These are phyloP conservation scores for Callospermophilus lateralis DNA, from an alignment of 2,113 vertebrate species.

Conservation along the genomic window DNA sequence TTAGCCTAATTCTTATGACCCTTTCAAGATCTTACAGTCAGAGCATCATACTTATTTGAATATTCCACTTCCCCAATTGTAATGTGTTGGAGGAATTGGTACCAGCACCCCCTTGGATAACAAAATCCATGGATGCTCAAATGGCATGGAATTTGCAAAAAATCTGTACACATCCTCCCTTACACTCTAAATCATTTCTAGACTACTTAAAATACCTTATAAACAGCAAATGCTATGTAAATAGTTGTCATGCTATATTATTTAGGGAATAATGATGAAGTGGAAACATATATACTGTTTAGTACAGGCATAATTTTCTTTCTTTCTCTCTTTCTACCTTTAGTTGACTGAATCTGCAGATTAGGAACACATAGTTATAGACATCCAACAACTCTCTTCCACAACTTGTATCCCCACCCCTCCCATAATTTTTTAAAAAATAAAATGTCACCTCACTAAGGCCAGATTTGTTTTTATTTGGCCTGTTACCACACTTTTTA, in stretches of 20 bases:
- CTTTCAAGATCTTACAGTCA: background rate
- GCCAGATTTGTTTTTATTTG: background rate
- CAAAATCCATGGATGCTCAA: no score
- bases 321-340: background rate
- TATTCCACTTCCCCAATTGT: background rate
- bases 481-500: no score
- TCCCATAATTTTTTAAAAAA: background rate
- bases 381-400: background rate
- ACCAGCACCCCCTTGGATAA: background rate
- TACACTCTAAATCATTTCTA: no score
- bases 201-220: no score
- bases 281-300: background rate
- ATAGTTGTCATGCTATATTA: no score
- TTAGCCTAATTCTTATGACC: background rate
- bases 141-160: no score
- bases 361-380: background rate
- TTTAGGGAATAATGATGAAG: background rate
- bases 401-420: no score
- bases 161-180: no score
- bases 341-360: background rate
- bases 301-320: background rate
- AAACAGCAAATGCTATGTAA: no score
- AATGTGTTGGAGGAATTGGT: background rate
- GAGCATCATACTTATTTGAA: background rate
- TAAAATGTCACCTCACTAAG: background rate